These are phyloP conservation scores for Galbula dea DNA, from an alignment of 2,113 vertebrate genomes.

Conservation along the genomic window DNA sequence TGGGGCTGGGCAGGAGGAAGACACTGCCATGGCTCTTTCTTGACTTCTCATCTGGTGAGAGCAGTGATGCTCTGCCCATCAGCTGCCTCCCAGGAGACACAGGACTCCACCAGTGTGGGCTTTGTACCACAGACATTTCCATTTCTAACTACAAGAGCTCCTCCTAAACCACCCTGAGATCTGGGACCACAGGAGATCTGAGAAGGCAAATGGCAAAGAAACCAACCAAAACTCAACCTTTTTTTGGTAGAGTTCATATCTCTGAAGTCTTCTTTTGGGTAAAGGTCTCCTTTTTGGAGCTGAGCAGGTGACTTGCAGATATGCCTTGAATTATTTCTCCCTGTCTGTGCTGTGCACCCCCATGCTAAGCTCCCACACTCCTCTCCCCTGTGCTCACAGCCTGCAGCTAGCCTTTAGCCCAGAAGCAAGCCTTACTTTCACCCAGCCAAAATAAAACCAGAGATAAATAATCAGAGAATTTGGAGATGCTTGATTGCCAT, in stretches of 20 bases:
- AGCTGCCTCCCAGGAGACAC: not conserved
- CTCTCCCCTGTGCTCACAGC: not conserved
- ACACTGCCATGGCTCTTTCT: not conserved
- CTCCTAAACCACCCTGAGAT: not conserved
- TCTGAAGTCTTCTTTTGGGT: not conserved
- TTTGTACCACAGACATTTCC: not conserved
- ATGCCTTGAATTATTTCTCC: not conserved
- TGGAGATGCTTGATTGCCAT: constrained; percentile 25
- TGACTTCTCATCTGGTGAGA: not conserved
- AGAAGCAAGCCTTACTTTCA: not conserved
- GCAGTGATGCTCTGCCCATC: not conserved
- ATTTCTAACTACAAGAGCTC: not conserved
- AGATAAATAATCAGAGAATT: constrained; percentile 14
- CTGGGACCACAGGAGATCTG: not conserved
- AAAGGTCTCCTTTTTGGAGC: not conserved
- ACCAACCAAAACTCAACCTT: fast-evolving
- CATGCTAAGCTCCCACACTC: not conserved
- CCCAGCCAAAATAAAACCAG: not conserved
- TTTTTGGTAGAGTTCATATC: not conserved
- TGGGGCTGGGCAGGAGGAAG: not conserved
- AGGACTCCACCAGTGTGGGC: not conserved
- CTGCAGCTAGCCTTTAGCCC: not conserved
- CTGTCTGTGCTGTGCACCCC: fast-evolving
- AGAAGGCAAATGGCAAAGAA: fast-evolving
- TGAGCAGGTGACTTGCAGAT: not conserved